A percentile compares a stretch with the other conserved stretches of the same genome.
phyloP scores from a whole-genome alignment of 2,888 invertebrate species.

The Xestia rhomboidea region DNA sequence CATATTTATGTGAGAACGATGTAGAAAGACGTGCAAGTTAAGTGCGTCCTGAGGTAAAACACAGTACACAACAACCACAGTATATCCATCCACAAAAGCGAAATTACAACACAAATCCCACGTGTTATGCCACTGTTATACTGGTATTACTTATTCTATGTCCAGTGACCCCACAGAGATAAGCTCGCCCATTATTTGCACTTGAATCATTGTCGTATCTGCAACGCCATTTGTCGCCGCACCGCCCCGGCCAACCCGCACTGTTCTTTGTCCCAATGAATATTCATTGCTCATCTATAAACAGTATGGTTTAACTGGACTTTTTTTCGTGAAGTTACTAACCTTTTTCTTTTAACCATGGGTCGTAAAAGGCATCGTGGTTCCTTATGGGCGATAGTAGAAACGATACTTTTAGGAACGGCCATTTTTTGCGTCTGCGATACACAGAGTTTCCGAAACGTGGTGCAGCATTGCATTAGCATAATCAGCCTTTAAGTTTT shows the following conservation, averaged over 20 bases:
- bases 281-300: constrained; percentile 76
- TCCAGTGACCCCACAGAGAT: constrained; percentile 72
- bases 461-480: constrained; percentile 10
- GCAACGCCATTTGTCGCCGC: constrained; percentile 76
- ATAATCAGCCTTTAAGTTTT: neutral
- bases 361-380: constrained; percentile 39
- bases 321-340: constrained; percentile 33
- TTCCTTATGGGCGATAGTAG: constrained; percentile 2
- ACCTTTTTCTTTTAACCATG: constrained; percentile 36
- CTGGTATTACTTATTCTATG: constrained; percentile 66
- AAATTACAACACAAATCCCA: constrained; percentile 36
- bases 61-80: neutral
- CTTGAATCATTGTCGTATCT: constrained; percentile 80
- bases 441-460: neutral
- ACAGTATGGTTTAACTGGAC: constrained; percentile 58
- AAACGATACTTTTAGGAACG: constrained; percentile 9
- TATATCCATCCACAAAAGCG: neutral
- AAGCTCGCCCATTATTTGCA: constrained; percentile 81
- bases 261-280: constrained; percentile 76
- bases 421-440: neutral
- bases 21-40: too few species aligned
- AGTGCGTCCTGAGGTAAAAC: too few species aligned
- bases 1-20: too few species aligned
- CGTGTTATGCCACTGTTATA: constrained; percentile 52
- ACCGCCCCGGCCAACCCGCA: constrained; percentile 57